Base-by-base conservation (phyloP, 2,888 invertebrate genomes). In the Meiosimyza platycephala region DNA sequence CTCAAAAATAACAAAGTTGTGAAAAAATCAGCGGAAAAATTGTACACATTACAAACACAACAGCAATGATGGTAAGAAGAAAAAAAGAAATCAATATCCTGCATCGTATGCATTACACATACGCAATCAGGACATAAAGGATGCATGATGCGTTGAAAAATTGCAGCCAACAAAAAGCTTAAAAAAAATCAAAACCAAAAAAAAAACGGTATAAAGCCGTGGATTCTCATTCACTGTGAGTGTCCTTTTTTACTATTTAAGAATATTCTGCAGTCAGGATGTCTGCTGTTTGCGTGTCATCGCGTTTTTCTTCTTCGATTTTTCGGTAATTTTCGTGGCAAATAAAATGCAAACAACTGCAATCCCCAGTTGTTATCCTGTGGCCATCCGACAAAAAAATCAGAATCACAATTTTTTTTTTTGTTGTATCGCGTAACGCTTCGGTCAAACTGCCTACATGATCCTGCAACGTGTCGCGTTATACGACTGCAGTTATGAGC, bases 261-360 rank as follows among this genome's bases (percentile, higher is more conserved):
- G 12, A 18, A n/a, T 51, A 22, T 18, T 28, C 28, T 64, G 64
- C 64, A 64, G 15, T 64, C 64, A 28, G 50, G 64, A 50, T 51
- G 64, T 51, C 28, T 64, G 64, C 51, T 40, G 51, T 22, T 50
- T n/a, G 64, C 64, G 64, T 50, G 48, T 40, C 40, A 40, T 40
- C 50, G 64, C 40, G 28, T 52, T 70, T 70, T 51, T 76, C 74
- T 79, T 79, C 76, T 78, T 80, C 78, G 80, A 79, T 79, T 80
- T 80, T 78, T 79, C 77, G 80, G 79, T 80, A 74, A 76, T 76
- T 76, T 78, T 79, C 77, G 79, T 77, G 79, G 79, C 76, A 76
- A 77, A 75, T 76, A 76, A 75, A 79, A 76, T 64, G 75, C 76
- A 73, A 77, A 77, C 73, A 73, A 75, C 65, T 73, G 74, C 72